Base-by-base conservation (phyloP, 2,113 vertebrate genomes). In the Deroptyus accipitrinus region DNA sequence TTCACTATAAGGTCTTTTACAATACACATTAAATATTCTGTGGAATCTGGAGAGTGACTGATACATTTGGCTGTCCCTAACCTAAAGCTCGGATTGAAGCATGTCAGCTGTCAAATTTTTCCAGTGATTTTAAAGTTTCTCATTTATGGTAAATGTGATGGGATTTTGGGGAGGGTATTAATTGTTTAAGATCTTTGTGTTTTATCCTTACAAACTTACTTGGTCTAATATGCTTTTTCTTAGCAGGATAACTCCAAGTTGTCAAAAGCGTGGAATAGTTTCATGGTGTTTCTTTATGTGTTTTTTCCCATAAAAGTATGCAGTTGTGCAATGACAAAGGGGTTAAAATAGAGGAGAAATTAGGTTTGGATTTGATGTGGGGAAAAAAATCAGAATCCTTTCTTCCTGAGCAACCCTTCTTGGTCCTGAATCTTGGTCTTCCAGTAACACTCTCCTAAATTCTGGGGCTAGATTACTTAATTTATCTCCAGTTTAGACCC, bases 91-190 rank as follows among this genome's bases (percentile, higher is more conserved):
- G 28, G 4, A 27, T 0, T 39, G 41, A 82, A 18, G 4, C 6
- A 33, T 70, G 3, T 33, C n/a, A 22, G 28, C 42, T 55, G 44
- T 15, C 13, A 67, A 18, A 49, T 33, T 68, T 90, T 88, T 30
- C 37, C 18, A 46, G 4, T 37, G 4, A 37, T 10, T 74, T 63
- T 74, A 41, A 70, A 59, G 0, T 16, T 28, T 84, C 3, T 68
- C 4, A 20, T 69, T 37, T 44, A 17, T 12, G 13, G 7, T 9
- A 75, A 90, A 64, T 1, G 0, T 27, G 28, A 42, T 41, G 14
- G 7, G 13, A 7, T 17, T 62, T 13, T 6, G 28, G 3, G 5
- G 7, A 15, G 11, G 5, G 0, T n/a, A 59, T 4, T 55, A 28
- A 48, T 35, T 54, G 4, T 39, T 86, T 54, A 41, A 70, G 11